Evolutionary conservation across 2,113 vertebrate species (phyloP).

Genomic region (Speoplatyrhinus poulsoni): DNA sequence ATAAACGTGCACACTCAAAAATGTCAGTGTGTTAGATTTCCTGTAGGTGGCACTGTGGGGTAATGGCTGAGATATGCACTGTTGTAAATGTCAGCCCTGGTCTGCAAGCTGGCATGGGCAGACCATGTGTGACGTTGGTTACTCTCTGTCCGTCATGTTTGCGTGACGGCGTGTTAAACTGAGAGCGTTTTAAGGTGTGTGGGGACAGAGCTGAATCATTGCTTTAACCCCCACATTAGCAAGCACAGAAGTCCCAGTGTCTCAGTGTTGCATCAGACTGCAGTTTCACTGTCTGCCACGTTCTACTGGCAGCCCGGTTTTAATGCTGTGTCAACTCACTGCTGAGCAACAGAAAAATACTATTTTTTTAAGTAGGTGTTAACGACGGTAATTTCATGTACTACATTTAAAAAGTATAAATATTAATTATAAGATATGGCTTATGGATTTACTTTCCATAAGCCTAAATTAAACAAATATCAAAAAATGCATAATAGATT

Average conservation of each 20-base stretch:
- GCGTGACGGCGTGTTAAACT: conserved; percentile 29
- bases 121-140: conserved; percentile 32
- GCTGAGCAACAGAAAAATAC: neutral
- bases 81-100: conserved; percentile 33
- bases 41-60: conserved; percentile 7
- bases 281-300: conserved; percentile 11
- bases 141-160: conserved; percentile 1
- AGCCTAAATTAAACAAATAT: too few species aligned
- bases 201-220: conserved; percentile 55
- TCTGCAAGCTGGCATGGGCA: conserved; percentile 32
- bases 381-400: too few species aligned
- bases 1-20: too few species aligned
- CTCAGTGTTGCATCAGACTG: conserved; percentile 28
- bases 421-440: too few species aligned
- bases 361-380: too few species aligned
- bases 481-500: too few species aligned
- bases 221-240: conserved; percentile 27
- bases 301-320: neutral
- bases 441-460: too few species aligned
- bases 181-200: conserved; percentile 49
- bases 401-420: too few species aligned
- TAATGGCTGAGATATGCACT: conserved; percentile 17
- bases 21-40: conserved; percentile 1
- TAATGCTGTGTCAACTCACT: neutral
- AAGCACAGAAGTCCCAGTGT: conserved; percentile 7